A percentile compares a stretch with the other conserved stretches of the same genome.
Evolutionary conservation across 2,888 invertebrate species (phyloP).

Genomic region (Leucoptera coffeella): DNA sequence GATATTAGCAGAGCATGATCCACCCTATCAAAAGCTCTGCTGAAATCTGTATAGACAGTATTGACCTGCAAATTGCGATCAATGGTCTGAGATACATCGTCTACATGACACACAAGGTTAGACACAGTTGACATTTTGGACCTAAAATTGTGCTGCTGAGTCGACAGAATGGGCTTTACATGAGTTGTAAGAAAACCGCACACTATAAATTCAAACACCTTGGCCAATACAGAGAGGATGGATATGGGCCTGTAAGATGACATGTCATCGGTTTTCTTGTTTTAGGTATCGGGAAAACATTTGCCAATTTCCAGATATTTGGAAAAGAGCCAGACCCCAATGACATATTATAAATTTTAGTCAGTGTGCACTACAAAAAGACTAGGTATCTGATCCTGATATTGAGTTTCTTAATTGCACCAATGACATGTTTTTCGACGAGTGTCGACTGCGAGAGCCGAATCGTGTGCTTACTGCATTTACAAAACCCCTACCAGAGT

Average conservation of each 20-base stretch:
- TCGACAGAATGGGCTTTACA: conserved; percentile 1
- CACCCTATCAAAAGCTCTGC: conserved; percentile 4
- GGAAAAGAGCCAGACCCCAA: too few species aligned
- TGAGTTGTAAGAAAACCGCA: conserved; percentile 3
- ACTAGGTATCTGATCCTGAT: too few species aligned
- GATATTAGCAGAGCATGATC: conserved; percentile 1
- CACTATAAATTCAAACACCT: conserved; percentile 5
- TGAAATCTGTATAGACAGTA: conserved; percentile 3
- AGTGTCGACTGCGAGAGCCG: too few species aligned
- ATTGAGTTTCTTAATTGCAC: too few species aligned
- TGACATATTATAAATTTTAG: too few species aligned
- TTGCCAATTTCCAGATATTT: too few species aligned
- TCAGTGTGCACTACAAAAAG: too few species aligned
- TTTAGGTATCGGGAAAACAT: too few species aligned
- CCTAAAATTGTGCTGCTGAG: conserved; percentile 1
- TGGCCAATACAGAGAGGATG: conserved; percentile 4
- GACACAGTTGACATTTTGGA: background rate
- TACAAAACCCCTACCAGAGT: too few species aligned
- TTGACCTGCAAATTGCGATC: background rate
- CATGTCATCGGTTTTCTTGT: too few species aligned
- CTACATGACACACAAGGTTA: background rate
- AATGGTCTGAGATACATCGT: background rate
- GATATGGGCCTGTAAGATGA: conserved; percentile 2
- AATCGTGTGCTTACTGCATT: too few species aligned
- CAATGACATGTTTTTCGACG: too few species aligned